Conservation (phyloP, 2,113 vertebrate genomes). For the Xenopus laevis region DNA sequence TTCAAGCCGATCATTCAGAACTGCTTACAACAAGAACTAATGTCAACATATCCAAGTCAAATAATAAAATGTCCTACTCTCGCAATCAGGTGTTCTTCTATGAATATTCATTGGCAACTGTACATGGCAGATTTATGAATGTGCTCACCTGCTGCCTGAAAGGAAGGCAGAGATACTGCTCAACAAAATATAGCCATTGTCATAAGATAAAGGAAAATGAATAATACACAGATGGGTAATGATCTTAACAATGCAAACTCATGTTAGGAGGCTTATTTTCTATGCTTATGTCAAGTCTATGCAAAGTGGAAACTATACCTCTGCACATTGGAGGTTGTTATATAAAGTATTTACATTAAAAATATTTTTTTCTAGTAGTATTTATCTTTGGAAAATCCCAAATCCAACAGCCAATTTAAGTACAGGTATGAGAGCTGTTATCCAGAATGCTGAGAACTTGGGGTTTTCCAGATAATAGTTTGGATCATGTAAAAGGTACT, state of each 20-base stretch:
- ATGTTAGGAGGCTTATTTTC: slow-evolving; percentile 56
- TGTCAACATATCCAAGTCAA: slow-evolving; percentile 63
- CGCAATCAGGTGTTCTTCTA: slow-evolving; percentile 69
- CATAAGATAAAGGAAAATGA: slow-evolving; percentile 65
- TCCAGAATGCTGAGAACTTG: too few relatives aligned
- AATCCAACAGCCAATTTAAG: too few relatives aligned
- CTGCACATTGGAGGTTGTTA: too few relatives aligned
- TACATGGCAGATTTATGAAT: slow-evolving; percentile 79
- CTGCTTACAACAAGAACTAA: slow-evolving; percentile 58
- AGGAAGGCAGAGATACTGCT: slow-evolving; percentile 64
- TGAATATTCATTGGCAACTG: slow-evolving; percentile 85
- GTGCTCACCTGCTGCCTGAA: slow-evolving; percentile 74
- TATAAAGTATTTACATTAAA: too few relatives aligned
- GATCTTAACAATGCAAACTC: slow-evolving; percentile 62
- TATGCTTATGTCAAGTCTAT: slow-evolving; percentile 52
- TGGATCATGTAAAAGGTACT: too few relatives aligned
- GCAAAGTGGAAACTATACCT: neutral
- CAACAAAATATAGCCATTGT: slow-evolving; percentile 74
- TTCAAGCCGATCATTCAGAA: slow-evolving; percentile 58
- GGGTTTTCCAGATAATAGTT: too few relatives aligned
- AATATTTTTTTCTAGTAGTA: too few relatives aligned
- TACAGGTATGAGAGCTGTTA: too few relatives aligned
- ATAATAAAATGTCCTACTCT: slow-evolving; percentile 72
- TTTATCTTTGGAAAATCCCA: too few relatives aligned
- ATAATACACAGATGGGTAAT: slow-evolving; percentile 67